Base-by-base conservation (phyloP, 92 coral and sea anemone genomes). In the Blastomussa wellsi region DNA sequence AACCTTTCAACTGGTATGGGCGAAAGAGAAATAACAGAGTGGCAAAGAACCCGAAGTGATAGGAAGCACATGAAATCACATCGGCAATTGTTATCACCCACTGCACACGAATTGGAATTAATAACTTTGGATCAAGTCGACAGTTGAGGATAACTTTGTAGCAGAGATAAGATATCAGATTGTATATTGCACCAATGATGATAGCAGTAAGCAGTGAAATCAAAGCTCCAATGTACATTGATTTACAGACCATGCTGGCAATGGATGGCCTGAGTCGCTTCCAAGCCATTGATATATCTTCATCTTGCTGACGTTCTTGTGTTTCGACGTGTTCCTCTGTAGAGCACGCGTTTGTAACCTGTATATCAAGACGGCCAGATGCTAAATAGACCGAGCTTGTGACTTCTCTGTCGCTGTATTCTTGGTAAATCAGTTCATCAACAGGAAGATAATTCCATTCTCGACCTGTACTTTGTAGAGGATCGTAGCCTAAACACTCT, bases 401-500 rank as follows among this genome's bases (percentile, higher is more conserved):
- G 80, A 37, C 80, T 52, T 77, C 80, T 36, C 44, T 77, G 80
- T 49, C 80, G 80, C 80, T 77, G 66, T 77, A 52, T 22, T 80
- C 84, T 15, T 64, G 76, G 19, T 79, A 79, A 79, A 79, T 79
- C 24, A 36, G 36, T 36, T 79, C 82, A 36, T 62, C 73, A 79
- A 59, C 82, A 38, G 82, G 73, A 35, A 33, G 73, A 79, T 47
- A 8, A 20, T 80, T 35, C 84, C 84, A 64, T 65, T 41, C 44
- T 41, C 44, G 44, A 41, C 44, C 44, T 41, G 44, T 41, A 7
- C 44, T 41, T 41, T 41, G 44, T 41, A 41, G 44, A 41, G 44
- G 44, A 41, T 41, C 44, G 44, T 41, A 41, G 44, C 44, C 44
- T 3, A 62, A 79, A 59, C 74, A 76, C 65, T 76, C 80, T n/a